Conservation (phyloP, 2,113 vertebrate species). For the Carassius carassius region DNA sequence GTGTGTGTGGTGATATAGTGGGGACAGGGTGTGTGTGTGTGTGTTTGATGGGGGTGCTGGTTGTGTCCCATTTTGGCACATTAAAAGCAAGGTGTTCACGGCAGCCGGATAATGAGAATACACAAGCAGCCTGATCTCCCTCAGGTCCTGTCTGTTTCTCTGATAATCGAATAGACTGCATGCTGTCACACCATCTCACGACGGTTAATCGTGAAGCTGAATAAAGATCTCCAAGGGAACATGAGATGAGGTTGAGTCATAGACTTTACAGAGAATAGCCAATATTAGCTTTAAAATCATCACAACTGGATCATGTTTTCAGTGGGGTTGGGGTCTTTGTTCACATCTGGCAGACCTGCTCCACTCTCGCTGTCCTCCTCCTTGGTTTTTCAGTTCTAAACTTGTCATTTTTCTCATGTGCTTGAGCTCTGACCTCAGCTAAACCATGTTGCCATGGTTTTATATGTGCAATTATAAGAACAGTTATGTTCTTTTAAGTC, state of each 20-base stretch:
- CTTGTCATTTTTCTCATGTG: not conserved
- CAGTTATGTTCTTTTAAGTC: not conserved
- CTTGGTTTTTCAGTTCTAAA: not conserved
- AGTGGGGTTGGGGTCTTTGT: not conserved
- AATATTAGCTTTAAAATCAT: slow-evolving; percentile 10
- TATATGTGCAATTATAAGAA: not conserved
- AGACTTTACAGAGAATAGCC: slow-evolving; percentile 7
- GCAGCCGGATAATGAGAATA: slow-evolving; percentile 35
- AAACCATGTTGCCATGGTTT: slow-evolving; percentile 39
- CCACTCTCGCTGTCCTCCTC: not conserved
- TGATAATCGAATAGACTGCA: slow-evolving; percentile 31
- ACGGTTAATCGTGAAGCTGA: slow-evolving; percentile 33
- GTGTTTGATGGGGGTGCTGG: not conserved
- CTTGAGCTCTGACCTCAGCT: slow-evolving; percentile 15
- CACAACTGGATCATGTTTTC: slow-evolving; percentile 10
- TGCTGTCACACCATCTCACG: not conserved
- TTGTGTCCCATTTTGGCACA: slow-evolving; percentile 31
- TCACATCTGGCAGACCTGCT: not conserved
- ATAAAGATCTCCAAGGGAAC: slow-evolving; percentile 30
- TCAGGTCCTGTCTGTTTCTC: slow-evolving; percentile 45
- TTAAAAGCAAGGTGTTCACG: slow-evolving; percentile 31
- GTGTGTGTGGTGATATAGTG: not conserved
- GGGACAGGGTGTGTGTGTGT: slow-evolving; percentile 6
- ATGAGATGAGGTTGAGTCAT: not conserved
- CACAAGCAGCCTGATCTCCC: slow-evolving; percentile 4